These are phyloP conservation scores for Platygyra sinensis DNA, from an alignment of 64 coral and sea anemone species.

Conservation along the genomic window DNA sequence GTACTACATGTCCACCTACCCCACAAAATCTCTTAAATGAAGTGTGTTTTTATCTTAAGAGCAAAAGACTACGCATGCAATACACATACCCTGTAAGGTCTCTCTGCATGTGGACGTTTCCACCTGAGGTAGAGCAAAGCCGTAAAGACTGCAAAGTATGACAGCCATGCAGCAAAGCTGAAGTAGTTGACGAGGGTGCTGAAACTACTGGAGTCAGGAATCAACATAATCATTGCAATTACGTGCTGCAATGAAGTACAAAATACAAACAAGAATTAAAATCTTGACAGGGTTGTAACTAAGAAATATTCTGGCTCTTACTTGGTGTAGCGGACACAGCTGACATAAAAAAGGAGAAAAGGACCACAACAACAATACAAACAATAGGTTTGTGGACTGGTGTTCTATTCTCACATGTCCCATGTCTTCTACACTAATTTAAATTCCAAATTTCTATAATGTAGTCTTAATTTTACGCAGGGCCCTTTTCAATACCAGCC, in stretches of 20 bases:
- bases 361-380: too few species aligned
- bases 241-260: conserved; percentile 52
- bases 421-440: too few species aligned
- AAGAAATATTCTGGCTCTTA: not conserved
- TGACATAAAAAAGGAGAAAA: not conserved
- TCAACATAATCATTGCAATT: conserved; percentile 88
- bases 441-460: too few species aligned
- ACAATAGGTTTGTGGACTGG: too few species aligned
- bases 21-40: too few species aligned
- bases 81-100: conserved; percentile 81
- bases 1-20: too few species aligned
- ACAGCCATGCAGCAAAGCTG: conserved; percentile 93
- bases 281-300: too few species aligned
- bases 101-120: conserved; percentile 60
- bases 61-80: too few species aligned
- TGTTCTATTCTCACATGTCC: too few species aligned
- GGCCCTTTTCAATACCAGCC: too few species aligned
- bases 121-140: conserved; percentile 86
- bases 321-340: not conserved
- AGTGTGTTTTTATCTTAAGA: too few species aligned
- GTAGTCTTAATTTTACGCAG: too few species aligned
- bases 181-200: conserved; percentile 91
- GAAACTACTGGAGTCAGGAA: conserved; percentile 83
- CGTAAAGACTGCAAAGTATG: conserved; percentile 78
- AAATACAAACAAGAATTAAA: not conserved